A percentile compares a stretch with the other conserved stretches of the same genome.
These are phyloP conservation scores for Leucozona laternaria DNA, from an alignment of 2,888 invertebrate species.

Conservation along the genomic window DNA sequence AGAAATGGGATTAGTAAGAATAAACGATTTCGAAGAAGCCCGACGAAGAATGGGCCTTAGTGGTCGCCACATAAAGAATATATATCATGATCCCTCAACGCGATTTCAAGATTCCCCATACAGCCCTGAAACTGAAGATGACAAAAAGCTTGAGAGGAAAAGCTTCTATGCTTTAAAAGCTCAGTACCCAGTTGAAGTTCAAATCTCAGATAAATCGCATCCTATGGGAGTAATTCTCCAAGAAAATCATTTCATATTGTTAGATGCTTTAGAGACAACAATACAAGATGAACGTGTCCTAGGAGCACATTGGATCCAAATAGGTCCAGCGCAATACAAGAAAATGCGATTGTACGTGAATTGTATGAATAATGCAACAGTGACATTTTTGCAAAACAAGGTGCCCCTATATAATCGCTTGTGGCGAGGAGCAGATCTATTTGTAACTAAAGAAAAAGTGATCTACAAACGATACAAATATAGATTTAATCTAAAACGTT, in stretches of 20 bases:
- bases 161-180: too few species aligned
- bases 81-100: background rate
- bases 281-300: background rate
- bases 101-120: background rate
- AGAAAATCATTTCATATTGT: background rate
- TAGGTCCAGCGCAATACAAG: background rate
- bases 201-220: slow-evolving; percentile 6
- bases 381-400: background rate
- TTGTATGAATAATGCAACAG: slow-evolving; percentile 6
- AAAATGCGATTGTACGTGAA: background rate
- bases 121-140: background rate
- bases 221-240: background rate
- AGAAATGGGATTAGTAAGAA: background rate
- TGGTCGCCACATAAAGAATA: background rate
- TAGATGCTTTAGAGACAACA: slow-evolving; percentile 4
- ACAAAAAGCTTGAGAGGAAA: background rate
- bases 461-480: background rate
- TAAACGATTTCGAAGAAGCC: slow-evolving; percentile 7
- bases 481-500: background rate
- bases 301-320: background rate
- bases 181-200: background rate
- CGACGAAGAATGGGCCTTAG: slow-evolving; percentile 4
- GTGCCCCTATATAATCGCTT: background rate
- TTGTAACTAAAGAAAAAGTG: background rate
- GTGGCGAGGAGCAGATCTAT: background rate